Evolutionary conservation across 2,888 invertebrate species (phyloP), one percentile per base, ranked within the genome.

Genomic region (Alloplasta piceator): DNA sequence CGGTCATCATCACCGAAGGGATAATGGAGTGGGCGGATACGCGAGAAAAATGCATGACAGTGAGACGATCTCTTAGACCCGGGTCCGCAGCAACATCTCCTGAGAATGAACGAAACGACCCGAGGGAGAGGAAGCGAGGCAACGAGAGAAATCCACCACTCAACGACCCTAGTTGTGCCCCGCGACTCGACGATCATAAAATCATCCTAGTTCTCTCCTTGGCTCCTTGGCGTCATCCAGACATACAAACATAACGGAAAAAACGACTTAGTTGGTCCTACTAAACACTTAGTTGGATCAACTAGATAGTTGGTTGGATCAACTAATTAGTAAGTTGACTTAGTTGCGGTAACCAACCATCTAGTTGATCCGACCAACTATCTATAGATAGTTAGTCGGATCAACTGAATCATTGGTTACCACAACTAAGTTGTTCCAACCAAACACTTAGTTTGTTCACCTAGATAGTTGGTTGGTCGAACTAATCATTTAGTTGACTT

Each of bases 1-100:
- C 90, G 90, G 91, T 91, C 91, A 90, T 91, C 91, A 91, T 91
- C 91, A 87, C 89, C 87, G 87, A 26, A 87, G 46, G 72, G 91
- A 90, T 92, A 92, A 92, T 92, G 89, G 91, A 89, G 91, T 91
- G 89, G 92, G 91, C 91, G 91, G 87, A 75, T 91, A 83, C 90
- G 84, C 87, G 83, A 75, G 70, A 86, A 87, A 87, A 83, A 89
- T 89, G 83, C 86, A 60, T 71, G 46, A 48, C 56, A 58, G 50
- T 85, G 83, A 83, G 84, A 83, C 84, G 87, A 87, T 85, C 85
- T 82, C 84, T 70, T 78, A 83, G 83, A 80, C 77, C 86, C 64
- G 55, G 36, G 67, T 83, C 78, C 78, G 68, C 43, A 80, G 67
- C 73, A 78, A 56, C 68, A 55, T 72, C 52, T 58, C 56, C 60